Evolutionary conservation across 2,797 vertebrate genomes (phyloP).

Genomic region (Channa striata): DNA sequence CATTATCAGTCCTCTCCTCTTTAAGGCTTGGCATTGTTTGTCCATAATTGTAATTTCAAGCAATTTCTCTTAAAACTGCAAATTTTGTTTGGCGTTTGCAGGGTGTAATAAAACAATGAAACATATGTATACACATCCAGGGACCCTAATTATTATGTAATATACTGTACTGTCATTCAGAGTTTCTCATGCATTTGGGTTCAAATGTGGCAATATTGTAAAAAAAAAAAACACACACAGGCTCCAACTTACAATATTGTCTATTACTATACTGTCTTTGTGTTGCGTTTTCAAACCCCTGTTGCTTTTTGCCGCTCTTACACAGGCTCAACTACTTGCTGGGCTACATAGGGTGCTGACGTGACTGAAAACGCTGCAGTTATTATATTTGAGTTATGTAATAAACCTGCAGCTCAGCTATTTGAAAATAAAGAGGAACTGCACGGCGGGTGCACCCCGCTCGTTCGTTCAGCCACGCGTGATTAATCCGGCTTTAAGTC

Average conservation of each 20-base stretch:
- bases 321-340: background rate
- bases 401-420: constrained; percentile 32
- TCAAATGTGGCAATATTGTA: background rate
- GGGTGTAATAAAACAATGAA: background rate
- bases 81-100: background rate
- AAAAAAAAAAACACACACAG: background rate
- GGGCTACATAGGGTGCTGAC: background rate
- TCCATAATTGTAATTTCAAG: constrained; percentile 15
- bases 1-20: constrained; percentile 21
- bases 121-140: background rate
- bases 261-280: too few relatives aligned
- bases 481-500: constrained; percentile 77
- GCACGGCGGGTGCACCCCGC: constrained; percentile 14
- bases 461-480: constrained; percentile 51
- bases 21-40: constrained; percentile 8
- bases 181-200: background rate
- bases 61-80: constrained; percentile 6
- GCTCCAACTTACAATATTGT: background rate
- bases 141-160: background rate
- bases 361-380: constrained; percentile 14
- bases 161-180: background rate
- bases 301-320: background rate
- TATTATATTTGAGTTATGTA: constrained; percentile 26
- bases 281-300: too few relatives aligned
- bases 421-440: constrained; percentile 36